A percentile compares a stretch with the other conserved stretches of the same genome.
phyloP scores from a whole-genome alignment of 2,113 vertebrate species.

The Nesogale talazaci region DNA sequence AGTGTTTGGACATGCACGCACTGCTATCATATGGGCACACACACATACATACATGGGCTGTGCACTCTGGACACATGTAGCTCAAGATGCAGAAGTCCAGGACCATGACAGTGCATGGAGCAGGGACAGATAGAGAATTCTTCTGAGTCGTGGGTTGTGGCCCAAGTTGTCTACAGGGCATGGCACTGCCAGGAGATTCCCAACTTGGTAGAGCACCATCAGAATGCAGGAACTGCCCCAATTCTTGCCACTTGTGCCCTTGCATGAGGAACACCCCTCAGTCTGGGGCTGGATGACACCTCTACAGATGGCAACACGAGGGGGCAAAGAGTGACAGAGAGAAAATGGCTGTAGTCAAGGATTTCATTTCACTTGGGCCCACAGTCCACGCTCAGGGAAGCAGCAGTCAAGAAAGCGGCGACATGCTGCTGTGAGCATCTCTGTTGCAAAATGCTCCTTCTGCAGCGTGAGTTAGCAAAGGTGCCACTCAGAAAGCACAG shows the following conservation, averaged over 20 bases:
- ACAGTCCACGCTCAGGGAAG: not conserved
- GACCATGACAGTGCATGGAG: too few species aligned
- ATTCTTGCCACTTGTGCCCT: not conserved
- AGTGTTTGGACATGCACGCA: not conserved
- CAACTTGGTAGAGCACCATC: not conserved
- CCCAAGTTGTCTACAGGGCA: too few species aligned
- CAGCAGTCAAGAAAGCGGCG: not conserved
- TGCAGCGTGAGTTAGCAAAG: too few species aligned
- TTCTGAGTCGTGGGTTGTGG: not conserved
- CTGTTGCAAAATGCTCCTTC: not conserved
- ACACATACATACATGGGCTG: not conserved
- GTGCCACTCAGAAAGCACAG: too few species aligned
- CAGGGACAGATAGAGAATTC: accelerated
- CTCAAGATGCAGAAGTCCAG: not conserved
- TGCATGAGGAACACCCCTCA: not conserved
- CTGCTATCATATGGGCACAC: not conserved
- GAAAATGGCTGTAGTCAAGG: not conserved
- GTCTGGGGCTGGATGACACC: not conserved
- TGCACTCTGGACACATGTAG: not conserved
- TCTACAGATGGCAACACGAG: not conserved
- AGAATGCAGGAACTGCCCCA: not conserved
- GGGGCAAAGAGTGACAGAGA: not conserved
- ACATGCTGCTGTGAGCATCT: not conserved
- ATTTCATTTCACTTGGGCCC: not conserved
- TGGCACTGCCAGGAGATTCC: not conserved